Evolutionary conservation across 2,113 vertebrate species (phyloP), one percentile per base, ranked within the genome.

Genomic region (Acanthochromis polyacanthus): DNA sequence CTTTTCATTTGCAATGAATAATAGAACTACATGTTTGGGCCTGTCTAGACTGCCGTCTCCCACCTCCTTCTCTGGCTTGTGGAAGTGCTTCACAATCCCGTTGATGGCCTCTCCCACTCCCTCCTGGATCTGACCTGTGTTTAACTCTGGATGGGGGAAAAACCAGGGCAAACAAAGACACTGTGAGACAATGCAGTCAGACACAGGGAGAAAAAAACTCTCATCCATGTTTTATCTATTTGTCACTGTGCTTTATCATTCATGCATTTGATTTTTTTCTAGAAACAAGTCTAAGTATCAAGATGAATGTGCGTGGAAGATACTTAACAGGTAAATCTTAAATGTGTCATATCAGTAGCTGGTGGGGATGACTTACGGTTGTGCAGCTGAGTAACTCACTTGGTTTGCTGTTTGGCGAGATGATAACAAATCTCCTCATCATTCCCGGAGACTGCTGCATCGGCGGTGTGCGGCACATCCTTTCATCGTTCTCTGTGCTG

Each of bases 31-130:
- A 71, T 64, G 88, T 82, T 70, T 65, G 50, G 61, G 71, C 86
- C 68, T 82, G 91, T 86, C 89, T 92, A 85, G 83, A 85, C 80
- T 45, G 76, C 45, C 1, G 67, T 89, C 72, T 82, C 95, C 96
- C 86, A 99, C 98, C 98, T 99, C 98, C 93, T 99, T 99, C 90
- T 99, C 98, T 14, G 98, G 98, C 67, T 99, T 99, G 93, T 99
- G 98, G 91, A 99, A 99, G 84, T 99, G 98, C 90, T 99, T 99
- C 71, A 99, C 98, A 46, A 99, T 98, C 75, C 98, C 97, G 76
- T 99, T 99, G 87, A 99, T 97, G 65, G 98, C 98, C 93, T 99
- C 98, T 83, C 98, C 98, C 10, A 99, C 97, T 88, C 97, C 96
- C 93, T 99, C 98, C 92, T 99, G 98, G 93, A 99, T 99, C 94